phyloP scores from a whole-genome alignment of 2,113 vertebrate genomes.

The Muscicapa adusta region DNA sequence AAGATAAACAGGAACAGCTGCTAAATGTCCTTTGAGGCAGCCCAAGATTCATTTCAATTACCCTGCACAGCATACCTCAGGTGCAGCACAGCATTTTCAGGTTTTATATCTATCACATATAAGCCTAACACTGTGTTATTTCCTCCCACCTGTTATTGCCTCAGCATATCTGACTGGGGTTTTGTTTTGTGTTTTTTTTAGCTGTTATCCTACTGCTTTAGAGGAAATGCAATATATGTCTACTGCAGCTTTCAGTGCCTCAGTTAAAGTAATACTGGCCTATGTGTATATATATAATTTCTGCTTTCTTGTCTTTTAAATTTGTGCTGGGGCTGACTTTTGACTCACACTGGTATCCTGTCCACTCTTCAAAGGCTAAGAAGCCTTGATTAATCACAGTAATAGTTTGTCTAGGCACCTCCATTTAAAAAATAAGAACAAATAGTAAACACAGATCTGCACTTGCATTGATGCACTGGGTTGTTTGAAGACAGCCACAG shows the following conservation, averaged over 20 bases:
- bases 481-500: not conserved
- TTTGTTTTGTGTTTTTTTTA: not conserved
- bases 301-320: not conserved
- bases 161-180: constrained; percentile 18
- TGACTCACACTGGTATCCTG: not conserved
- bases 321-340: not conserved
- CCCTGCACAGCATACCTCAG: constrained; percentile 46
- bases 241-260: not conserved
- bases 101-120: constrained; percentile 57
- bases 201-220: not conserved
- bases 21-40: constrained; percentile 64
- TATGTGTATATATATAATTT: not conserved
- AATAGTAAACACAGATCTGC: not conserved
- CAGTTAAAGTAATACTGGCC: not conserved
- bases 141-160: constrained; percentile 43
- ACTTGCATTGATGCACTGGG: not conserved
- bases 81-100: constrained; percentile 55
- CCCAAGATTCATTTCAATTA: constrained; percentile 68
- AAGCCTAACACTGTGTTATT: constrained; percentile 35
- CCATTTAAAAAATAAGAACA: not conserved
- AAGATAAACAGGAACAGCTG: constrained; percentile 73
- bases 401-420: not conserved
- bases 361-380: not conserved
- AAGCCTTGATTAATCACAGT: not conserved
- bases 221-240: not conserved